Conservation (phyloP, 2,888 invertebrate genomes). For the Mythimna vitellina region DNA sequence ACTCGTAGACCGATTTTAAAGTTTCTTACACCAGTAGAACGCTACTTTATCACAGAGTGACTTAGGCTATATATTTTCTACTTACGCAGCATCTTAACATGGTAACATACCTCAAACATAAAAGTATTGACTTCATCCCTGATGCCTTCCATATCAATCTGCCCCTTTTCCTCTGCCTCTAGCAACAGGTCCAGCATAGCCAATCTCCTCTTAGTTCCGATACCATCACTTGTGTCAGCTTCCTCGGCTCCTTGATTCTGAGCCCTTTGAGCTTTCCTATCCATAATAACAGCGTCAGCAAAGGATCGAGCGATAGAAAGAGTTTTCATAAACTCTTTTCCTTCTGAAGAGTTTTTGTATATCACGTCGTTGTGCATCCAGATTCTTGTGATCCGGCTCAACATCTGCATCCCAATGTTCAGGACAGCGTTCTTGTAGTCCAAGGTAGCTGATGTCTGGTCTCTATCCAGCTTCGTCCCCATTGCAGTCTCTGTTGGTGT, state of each 20-base stretch:
- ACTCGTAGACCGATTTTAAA: too few species aligned
- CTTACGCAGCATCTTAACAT: too few species aligned
- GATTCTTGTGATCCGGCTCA: slow-evolving; percentile 80
- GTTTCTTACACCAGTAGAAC: too few species aligned
- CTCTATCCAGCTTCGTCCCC: slow-evolving; percentile 89
- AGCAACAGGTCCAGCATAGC: slow-evolving; percentile 92
- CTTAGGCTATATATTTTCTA: too few species aligned
- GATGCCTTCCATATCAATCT: slow-evolving; percentile 91
- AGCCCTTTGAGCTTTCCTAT: slow-evolving; percentile 75
- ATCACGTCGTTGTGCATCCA: slow-evolving; percentile 90
- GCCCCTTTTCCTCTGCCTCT: slow-evolving; percentile 89
- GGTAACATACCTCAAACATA: slow-evolving; percentile 77
- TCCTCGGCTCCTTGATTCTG: slow-evolving; percentile 32
- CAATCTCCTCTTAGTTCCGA: slow-evolving; percentile 83
- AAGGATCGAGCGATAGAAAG: slow-evolving; percentile 88
- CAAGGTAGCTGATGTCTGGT: slow-evolving; percentile 76
- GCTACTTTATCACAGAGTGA: too few species aligned
- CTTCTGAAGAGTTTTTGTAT: slow-evolving; percentile 83
- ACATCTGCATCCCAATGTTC: slow-evolving; percentile 72
- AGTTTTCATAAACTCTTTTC: slow-evolving; percentile 84
- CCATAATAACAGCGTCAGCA: slow-evolving; percentile 89
- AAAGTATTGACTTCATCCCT: slow-evolving; percentile 93
- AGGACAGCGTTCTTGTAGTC: slow-evolving; percentile 89
- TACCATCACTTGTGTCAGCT: slow-evolving; percentile 46
- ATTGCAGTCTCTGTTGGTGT: slow-evolving; percentile 89